Evolutionary conservation across 2,797 vertebrate genomes (phyloP).

Genomic region (Takifugu ocellatus): DNA sequence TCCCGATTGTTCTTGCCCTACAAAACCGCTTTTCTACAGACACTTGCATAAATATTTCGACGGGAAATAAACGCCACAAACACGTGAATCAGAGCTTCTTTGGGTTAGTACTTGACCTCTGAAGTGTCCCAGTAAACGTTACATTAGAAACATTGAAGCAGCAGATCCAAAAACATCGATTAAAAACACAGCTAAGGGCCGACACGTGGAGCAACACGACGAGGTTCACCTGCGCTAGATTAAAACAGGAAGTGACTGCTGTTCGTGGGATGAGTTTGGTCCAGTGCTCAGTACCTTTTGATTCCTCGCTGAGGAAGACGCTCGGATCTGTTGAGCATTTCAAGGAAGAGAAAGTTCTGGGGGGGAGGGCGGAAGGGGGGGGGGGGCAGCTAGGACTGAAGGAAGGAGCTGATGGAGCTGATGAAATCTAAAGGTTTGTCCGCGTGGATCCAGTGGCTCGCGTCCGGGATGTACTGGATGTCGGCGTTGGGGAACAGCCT

Average conservation of each 20-base stretch:
- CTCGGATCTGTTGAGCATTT: conserved; percentile 21
- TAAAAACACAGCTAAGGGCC: conserved; percentile 11
- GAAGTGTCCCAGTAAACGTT: conserved; percentile 38
- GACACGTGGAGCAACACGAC: conserved; percentile 17
- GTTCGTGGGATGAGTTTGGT: conserved; percentile 56
- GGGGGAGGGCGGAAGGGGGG: not conserved
- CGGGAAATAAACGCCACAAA: conserved; percentile 22
- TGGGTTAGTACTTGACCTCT: conserved; percentile 65
- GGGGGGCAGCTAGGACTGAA: conserved; percentile 73
- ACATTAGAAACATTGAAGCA: conserved; percentile 19
- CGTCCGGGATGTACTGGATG: conserved; percentile 86
- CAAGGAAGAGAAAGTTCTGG: too few relatives aligned
- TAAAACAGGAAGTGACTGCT: conserved; percentile 26
- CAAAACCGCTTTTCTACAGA: conserved; percentile 5
- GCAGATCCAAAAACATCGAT: conserved; percentile 6
- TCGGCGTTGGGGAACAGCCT: conserved; percentile 86
- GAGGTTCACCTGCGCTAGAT: conserved; percentile 14
- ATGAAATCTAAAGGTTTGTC: conserved; percentile 91
- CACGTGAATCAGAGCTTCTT: conserved; percentile 66
- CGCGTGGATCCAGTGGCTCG: conserved; percentile 93
- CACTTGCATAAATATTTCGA: conserved; percentile 22
- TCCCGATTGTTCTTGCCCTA: conserved; percentile 21
- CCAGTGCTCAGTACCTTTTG: conserved; percentile 45
- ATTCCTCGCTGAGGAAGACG: conserved; percentile 1
- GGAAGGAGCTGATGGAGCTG: conserved; percentile 84